Percentiles rank a stretch among this genome's conserved stretches.
phyloP scores from a whole-genome alignment of 2,797 vertebrate genomes.

The Sebastiscus albofasciatus region DNA sequence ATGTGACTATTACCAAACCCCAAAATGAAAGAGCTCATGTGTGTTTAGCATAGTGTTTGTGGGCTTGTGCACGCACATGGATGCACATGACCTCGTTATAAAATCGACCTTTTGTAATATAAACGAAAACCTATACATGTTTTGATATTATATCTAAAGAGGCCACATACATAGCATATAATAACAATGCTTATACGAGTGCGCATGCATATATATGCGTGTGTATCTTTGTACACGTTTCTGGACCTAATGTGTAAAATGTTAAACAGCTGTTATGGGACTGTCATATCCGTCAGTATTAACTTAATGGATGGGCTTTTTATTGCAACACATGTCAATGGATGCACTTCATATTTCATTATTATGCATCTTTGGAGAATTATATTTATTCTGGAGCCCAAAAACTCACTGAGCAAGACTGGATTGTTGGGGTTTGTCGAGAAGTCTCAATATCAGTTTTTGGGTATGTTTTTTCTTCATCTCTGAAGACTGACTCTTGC shows the following conservation, averaged over 20 bases:
- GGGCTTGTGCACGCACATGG: not conserved
- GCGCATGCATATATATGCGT: not conserved
- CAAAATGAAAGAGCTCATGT: not conserved
- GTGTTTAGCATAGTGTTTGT: not conserved
- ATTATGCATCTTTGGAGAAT: conserved; percentile 36
- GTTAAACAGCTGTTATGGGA: conserved; percentile 39
- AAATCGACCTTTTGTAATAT: conserved; percentile 29
- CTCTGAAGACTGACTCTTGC: conserved; percentile 80
- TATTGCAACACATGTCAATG: conserved; percentile 62
- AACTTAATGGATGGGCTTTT: conserved; percentile 54
- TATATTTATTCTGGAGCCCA: conserved; percentile 5
- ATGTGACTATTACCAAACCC: not conserved
- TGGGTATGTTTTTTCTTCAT: conserved; percentile 69
- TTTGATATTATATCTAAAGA: not conserved
- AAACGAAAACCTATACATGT: conserved; percentile 9
- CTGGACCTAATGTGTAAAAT: conserved; percentile 16
- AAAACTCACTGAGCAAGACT: conserved; percentile 24
- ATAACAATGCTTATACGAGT: not conserved
- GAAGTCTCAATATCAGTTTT: conserved; percentile 60
- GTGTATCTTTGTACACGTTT: conserved; percentile 13
- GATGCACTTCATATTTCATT: conserved; percentile 56
- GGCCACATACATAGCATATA: not conserved
- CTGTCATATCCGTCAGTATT: conserved; percentile 64
- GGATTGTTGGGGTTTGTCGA: conserved; percentile 50
- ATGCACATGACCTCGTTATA: conserved; percentile 6